These are phyloP conservation scores for Dermolepida albohirtum DNA, from an alignment of 2,888 invertebrate genomes.

Conservation along the genomic window DNA sequence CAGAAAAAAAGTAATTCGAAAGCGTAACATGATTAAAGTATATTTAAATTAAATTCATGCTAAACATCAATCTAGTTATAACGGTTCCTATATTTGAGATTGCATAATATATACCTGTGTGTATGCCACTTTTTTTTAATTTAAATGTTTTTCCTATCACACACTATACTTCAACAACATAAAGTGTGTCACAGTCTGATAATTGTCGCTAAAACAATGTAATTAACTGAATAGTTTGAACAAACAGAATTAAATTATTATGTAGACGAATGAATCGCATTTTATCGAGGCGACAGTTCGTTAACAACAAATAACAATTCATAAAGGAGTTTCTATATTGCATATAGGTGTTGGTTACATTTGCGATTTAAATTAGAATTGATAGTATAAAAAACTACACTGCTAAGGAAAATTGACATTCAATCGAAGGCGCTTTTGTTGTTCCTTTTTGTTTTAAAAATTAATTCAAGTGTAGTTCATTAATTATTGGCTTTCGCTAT, in stretches of 20 bases:
- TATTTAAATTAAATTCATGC: conserved; percentile 7
- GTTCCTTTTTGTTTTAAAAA: no score
- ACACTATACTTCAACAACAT: conserved; percentile 13
- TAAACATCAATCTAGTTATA: conserved; percentile 12
- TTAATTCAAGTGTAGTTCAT: no score
- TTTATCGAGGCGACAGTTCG: background rate
- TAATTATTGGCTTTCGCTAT: no score
- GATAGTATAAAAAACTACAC: no score
- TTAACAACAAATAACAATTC: conserved; percentile 10
- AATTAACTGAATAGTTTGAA: conserved; percentile 20
- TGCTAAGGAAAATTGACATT: no score
- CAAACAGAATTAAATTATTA: conserved; percentile 33
- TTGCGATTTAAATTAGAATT: no score
- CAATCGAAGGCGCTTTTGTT: no score
- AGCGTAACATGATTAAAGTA: conserved; percentile 22
- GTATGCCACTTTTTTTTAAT: conserved; percentile 21
- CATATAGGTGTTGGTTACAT: no score
- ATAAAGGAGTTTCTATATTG: background rate
- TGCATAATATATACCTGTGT: conserved; percentile 21
- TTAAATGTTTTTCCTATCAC: conserved; percentile 12
- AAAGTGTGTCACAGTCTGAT: conserved; percentile 33
- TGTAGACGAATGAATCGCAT: conserved; percentile 9
- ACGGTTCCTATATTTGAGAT: conserved; percentile 19
- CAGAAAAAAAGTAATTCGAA: conserved; percentile 13
- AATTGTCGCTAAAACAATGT: conserved; percentile 19